phyloP scores from a whole-genome alignment of 2,888 invertebrate genomes.

The Camponotus fellah region DNA sequence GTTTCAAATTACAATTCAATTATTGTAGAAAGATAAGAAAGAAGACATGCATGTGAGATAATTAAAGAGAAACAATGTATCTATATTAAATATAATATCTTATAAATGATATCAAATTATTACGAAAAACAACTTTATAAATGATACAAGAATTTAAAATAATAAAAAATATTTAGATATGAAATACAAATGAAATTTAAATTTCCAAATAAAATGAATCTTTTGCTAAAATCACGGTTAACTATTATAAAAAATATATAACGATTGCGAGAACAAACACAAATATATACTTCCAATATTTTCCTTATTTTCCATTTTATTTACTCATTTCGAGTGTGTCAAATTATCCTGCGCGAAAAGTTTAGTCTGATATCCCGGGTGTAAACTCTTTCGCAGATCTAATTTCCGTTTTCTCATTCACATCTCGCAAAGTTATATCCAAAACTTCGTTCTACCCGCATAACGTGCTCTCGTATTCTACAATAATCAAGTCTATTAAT shows the following conservation, averaged over 20 bases:
- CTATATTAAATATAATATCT: background rate
- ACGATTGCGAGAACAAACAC: background rate
- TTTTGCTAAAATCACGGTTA: background rate
- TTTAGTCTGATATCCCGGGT: conserved; percentile 16
- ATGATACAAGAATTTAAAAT: background rate
- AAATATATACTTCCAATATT: background rate
- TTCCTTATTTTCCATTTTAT: background rate
- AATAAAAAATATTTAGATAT: background rate
- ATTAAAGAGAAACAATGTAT: background rate
- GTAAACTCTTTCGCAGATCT: conserved; percentile 30
- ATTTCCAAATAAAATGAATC: background rate
- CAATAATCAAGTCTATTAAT: conserved; percentile 40
- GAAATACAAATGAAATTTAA: background rate
- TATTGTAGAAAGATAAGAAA: background rate
- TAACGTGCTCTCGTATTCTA: background rate
- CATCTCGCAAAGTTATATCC: conserved; percentile 27
- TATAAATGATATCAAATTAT: background rate
- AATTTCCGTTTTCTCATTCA: conserved; percentile 23
- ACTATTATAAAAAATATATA: background rate
- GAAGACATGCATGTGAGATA: background rate
- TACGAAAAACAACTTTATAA: background rate
- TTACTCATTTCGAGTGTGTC: conserved; percentile 11
- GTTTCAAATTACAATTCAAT: conserved; percentile 4
- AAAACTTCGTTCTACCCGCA: background rate
- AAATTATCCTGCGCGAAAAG: conserved; percentile 20